Conservation (phyloP, 2,113 vertebrate genomes). For the Onychostoma macrolepis region DNA sequence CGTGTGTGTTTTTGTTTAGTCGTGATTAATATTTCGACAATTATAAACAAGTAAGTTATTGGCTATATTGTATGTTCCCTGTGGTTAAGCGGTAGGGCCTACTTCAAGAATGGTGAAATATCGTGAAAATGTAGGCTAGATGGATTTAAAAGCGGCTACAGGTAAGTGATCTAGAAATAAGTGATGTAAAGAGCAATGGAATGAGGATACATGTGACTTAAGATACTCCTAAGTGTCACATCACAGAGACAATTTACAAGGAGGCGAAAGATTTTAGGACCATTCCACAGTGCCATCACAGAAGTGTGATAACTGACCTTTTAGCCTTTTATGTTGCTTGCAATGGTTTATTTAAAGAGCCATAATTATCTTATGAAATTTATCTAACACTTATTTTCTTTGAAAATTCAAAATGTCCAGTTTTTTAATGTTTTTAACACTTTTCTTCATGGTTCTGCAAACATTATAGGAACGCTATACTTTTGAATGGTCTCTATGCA, state of each 20-base stretch:
- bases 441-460: not conserved
- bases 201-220: not conserved
- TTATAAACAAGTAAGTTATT: not conserved
- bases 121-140: not conserved
- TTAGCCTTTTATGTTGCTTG: not conserved
- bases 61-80: not conserved
- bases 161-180: not conserved
- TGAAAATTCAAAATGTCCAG: not conserved
- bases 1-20: not conserved
- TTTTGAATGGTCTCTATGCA: no score
- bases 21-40: not conserved
- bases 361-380: no score
- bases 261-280: constrained; percentile 30
- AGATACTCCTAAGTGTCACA: not conserved
- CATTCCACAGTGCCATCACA: constrained; percentile 31
- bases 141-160: not conserved
- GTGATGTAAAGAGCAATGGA: constrained; percentile 4
- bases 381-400: not conserved
- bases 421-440: no score
- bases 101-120: not conserved
- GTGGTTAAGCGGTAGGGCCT: not conserved
- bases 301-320: constrained; percentile 35
- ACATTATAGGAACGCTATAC: no score
- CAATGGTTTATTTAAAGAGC: not conserved
- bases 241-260: constrained; percentile 46